Percentiles rank a stretch among this genome's conserved stretches.
Conservation (phyloP, 2,113 vertebrate genomes). For the Chaetura pelagica region DNA sequence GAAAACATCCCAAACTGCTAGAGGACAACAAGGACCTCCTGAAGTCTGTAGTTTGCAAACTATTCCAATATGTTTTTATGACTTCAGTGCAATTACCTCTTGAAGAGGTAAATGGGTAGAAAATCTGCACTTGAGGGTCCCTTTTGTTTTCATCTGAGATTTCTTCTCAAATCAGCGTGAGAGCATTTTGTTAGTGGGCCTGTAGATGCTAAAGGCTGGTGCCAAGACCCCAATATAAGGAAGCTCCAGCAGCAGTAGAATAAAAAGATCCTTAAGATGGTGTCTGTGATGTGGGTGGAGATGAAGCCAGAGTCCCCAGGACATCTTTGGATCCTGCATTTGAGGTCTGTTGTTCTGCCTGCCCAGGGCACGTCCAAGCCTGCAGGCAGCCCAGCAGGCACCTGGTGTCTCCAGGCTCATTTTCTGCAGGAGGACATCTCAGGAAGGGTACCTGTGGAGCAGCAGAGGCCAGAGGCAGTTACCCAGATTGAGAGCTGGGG, state of each 20-base stretch:
- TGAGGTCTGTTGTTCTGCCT: background rate
- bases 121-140: background rate
- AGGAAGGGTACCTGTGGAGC: background rate
- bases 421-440: background rate
- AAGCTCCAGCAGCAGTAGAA: background rate
- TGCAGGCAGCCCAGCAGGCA: background rate
- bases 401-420: background rate
- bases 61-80: background rate
- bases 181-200: background rate
- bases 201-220: background rate
- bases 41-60: background rate
- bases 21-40: background rate
- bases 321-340: background rate
- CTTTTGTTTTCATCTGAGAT: background rate
- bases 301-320: background rate
- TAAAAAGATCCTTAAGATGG: background rate
- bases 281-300: background rate
- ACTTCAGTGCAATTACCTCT: background rate
- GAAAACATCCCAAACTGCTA: background rate
- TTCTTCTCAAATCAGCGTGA: background rate
- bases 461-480: background rate
- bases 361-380: accelerated
- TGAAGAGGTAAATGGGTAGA: background rate
- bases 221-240: background rate
- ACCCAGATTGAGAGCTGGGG: background rate